Percentiles rank a stretch among this genome's conserved stretches.
Evolutionary conservation across 2,888 invertebrate genomes (phyloP).

Genomic region (Drosophila paramelanica): DNA sequence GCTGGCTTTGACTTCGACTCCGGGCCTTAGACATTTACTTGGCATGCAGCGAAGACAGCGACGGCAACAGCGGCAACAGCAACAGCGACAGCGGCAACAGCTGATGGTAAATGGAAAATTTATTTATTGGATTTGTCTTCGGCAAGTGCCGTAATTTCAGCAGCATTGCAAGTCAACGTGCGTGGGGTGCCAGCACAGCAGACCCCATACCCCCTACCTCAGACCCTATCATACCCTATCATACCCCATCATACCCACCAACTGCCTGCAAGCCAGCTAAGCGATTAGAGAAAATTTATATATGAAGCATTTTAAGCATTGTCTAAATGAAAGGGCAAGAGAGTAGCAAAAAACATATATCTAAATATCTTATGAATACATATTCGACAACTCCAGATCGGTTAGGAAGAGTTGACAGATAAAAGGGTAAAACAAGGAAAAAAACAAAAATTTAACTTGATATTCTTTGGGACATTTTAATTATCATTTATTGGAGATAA

Average conservation of each 20-base stretch:
- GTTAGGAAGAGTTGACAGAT: too few relatives aligned
- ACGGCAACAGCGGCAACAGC: slow-evolving; percentile 1
- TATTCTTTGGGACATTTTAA: too few relatives aligned
- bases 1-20: neutral
- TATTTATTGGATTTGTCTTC: slow-evolving; percentile 33
- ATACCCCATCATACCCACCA: neutral
- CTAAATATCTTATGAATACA: neutral
- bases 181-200: slow-evolving; percentile 13
- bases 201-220: neutral
- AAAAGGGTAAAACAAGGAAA: too few relatives aligned
- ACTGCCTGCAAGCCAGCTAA: neutral
- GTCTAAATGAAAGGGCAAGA: neutral
- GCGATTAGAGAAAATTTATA: neutral
- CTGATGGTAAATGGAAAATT: slow-evolving; percentile 47
- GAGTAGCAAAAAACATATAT: too few relatives aligned
- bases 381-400: neutral
- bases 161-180: slow-evolving; percentile 24
- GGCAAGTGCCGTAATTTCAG: slow-evolving; percentile 14
- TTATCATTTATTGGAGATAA: too few relatives aligned
- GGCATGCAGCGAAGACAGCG: slow-evolving; percentile 38
- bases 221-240: too few relatives aligned
- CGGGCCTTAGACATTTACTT: slow-evolving; percentile 34
- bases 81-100: slow-evolving; percentile 5
- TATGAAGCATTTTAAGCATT: too few relatives aligned
- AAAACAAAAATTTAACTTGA: too few relatives aligned